Evolutionary conservation across 2,888 invertebrate species (phyloP), one percentile per base, ranked within the genome.

Genomic region (Punctoribates punctum): DNA sequence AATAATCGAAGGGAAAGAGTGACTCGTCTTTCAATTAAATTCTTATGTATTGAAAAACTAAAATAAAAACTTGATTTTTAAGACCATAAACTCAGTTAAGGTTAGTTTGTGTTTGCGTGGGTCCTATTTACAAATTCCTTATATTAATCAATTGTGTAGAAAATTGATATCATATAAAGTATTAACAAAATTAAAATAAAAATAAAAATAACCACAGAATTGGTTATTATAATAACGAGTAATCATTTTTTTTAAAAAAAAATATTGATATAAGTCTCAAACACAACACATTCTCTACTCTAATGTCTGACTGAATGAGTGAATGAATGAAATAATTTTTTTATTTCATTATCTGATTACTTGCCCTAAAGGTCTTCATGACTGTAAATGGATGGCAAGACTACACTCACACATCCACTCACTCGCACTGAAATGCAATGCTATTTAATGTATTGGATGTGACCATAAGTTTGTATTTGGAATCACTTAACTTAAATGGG

Each of bases 281-380:
- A 34, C 8, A 34, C 67, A 67, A 67, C 67, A 34, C 67, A 67
- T 67, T 25, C 15, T 38, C 38, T n/a, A 17, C 38, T 11, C 60
- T 60, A 67, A 67, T 67, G 38, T 67, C 20, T 67, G 67, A 67
- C n/a, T 60, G 60, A 60, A 60, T 60, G 60, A 60, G 48, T 48
- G 13, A 60, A 60, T 60, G 23, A 23, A 23, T 60, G 60, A 60
- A 60, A 11, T 6, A 60, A 60, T n/a, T 48, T 48, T 48, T n/a
- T 67, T 67, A 34, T 67, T 67, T 67, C 67, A 67, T 67, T 67
- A 67, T 67, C 67, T 67, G 67, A 67, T 67, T 67, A 34, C 67
- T 67, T 67, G 67, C 67, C 67, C 67, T 67, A 38, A 67, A 67
- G 67, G 38, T 67, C 67, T 67, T 67, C 67, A 67, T 67, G 67